Base-by-base conservation (phyloP, 2,888 invertebrate species). In the Apoderus coryli region DNA sequence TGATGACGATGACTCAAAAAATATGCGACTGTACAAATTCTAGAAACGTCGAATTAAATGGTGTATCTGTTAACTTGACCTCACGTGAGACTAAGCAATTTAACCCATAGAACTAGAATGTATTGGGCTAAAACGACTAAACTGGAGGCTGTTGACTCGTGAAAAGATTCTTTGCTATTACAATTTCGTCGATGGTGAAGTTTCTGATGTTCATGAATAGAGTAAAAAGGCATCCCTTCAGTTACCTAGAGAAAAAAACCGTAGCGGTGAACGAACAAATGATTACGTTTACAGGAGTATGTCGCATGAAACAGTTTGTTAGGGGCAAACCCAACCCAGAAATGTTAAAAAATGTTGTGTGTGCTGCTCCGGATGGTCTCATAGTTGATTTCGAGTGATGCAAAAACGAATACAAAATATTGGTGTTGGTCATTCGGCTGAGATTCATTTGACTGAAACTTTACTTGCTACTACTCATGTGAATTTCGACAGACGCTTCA, bases 81-180 rank as follows among this genome's bases (percentile, higher is more conserved):
- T 9, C 25, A n/a, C 14, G 12, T 16, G 35, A 32, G 19, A 19
- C 29, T n/a, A 41, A 34, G 29, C 11, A 30, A 3, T 36, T 36
- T 29, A 29, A 32, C 33, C 25, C 35, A 33, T 10, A 22, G 24
- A 35, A 26, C 37, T 13, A 29, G 22, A 33, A 39, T 39, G 37
- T 37, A 32, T 16, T 39, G 39, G 39, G 33, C 37, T 6, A 35
- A 34, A 33, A 33, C 23, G 13, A 37, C 32, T 11, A 32, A 12
- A 29, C 35, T 37, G n/a, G 10, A 31, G 19, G n/a, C 29, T 23
- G 32, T 38, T 35, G 35, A 33, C 33, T 7, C 29, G 38, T 19
- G 35, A n/a, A 37, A 22, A 34, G 22, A 27, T 32, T 14, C 25
- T 30, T 38, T 28, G 6, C 22, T 4, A 38, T 38, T 10, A 35